Evolutionary conservation across 2,797 vertebrate genomes (phyloP), one percentile per base, ranked within the genome.

Genomic region (Sparidentex hasta): DNA sequence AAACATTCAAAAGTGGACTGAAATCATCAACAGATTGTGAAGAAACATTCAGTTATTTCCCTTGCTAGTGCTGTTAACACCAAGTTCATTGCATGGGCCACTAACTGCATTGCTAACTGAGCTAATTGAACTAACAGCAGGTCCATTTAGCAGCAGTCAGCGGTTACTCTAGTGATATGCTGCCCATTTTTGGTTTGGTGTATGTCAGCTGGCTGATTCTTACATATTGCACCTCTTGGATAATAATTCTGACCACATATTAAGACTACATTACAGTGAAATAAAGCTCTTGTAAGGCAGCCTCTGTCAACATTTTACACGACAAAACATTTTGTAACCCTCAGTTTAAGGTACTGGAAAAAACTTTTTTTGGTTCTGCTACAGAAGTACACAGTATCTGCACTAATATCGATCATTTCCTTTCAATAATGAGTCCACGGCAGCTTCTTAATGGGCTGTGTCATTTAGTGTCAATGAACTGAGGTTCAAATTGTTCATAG

Each of bases 391-490:
- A 14, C 18, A 4, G 9, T 63, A 9, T 25, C 33, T 71, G 33
- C 46, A 33, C 20, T 21, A 8, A 2, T 27, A 20, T 12, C 52
- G 8, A 63, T 46, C 25, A 25, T 46, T 29, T 44, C 54, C 38
- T 7, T 5, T 47, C 0, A 2, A 48, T 72, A 38, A 17, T 52
- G 47, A 9, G 23, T 51, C 27, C n/a, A 13, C 50, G 29, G 46
- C 41, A 64, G 52, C 48, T 51, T 58, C 23, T 74, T 88, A 85
- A 88, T 86, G 59, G 76, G 21, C 64, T 69, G 54, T 72, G 67
- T 78, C 82, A 72, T 76, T 88, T 64, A 51, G 7, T 65, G 69
- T 80, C 68, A 75, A 55, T 85, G 76, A 78, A 69, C 56, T 74
- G 51, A 65, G 21, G 62, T 71, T 75, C 3, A 78, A 78, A 83